phyloP scores from a whole-genome alignment of 2,888 invertebrate species.

The Drosophila pseudotakahashii region DNA sequence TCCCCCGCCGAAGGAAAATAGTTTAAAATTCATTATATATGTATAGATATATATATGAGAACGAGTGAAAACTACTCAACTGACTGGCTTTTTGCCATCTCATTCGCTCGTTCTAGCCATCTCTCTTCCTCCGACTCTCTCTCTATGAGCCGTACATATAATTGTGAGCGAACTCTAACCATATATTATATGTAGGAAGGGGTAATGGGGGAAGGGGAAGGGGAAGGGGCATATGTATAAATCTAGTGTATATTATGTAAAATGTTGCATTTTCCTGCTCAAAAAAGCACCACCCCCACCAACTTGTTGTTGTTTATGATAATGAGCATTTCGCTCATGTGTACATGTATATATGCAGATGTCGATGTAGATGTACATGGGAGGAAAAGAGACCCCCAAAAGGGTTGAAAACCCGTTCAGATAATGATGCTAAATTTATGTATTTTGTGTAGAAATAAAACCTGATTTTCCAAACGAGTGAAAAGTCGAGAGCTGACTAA shows the following conservation, averaged over 20 bases:
- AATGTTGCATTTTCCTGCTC: slow-evolving; percentile 68
- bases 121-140: slow-evolving; percentile 13
- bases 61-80: slow-evolving; percentile 49
- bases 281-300: slow-evolving; percentile 31
- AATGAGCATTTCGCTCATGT: slow-evolving; percentile 80
- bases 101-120: slow-evolving; percentile 25
- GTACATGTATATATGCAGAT: slow-evolving; percentile 12
- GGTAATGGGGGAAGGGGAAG: no score
- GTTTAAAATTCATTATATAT: slow-evolving; percentile 70
- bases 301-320: slow-evolving; percentile 71
- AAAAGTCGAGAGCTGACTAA: slow-evolving; percentile 29
- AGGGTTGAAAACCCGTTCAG: slow-evolving; percentile 59
- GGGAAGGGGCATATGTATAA: slow-evolving; percentile 12
- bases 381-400: slow-evolving; percentile 12
- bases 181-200: slow-evolving; percentile 23
- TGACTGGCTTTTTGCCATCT: slow-evolving; percentile 8
- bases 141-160: slow-evolving; percentile 15
- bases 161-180: slow-evolving; percentile 39
- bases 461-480: slow-evolving; percentile 80
- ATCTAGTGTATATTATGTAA: slow-evolving; percentile 72
- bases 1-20: slow-evolving; percentile 53
- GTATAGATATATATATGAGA: slow-evolving; percentile 9
- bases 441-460: slow-evolving; percentile 83
- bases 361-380: not conserved
- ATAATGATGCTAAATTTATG: slow-evolving; percentile 83